These are phyloP conservation scores for Bergia puertoricense DNA, from an alignment of 92 coral and sea anemone species.

Conservation along the genomic window DNA sequence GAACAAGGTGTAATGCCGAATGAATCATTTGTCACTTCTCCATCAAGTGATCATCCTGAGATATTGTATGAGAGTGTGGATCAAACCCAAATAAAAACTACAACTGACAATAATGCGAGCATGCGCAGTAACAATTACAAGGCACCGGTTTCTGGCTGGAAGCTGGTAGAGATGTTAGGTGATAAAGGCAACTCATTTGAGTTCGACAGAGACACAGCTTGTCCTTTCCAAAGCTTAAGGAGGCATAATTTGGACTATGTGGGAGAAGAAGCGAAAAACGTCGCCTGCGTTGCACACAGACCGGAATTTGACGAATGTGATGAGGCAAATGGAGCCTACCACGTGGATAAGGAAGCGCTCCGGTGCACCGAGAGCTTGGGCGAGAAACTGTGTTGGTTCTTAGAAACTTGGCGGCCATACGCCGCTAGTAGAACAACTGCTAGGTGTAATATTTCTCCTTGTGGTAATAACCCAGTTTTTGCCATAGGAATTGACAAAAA, in stretches of 20 bases:
- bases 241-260: slow-evolving; percentile 3
- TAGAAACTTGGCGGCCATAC: slow-evolving; percentile 58
- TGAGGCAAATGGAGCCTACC: slow-evolving; percentile 69
- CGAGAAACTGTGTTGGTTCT: slow-evolving; percentile 54
- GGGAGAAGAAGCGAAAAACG: slow-evolving; percentile 28
- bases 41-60: background rate
- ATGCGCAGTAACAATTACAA: no score
- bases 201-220: slow-evolving; percentile 50
- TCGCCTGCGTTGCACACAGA: slow-evolving; percentile 54
- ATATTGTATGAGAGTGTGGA: background rate
- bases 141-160: slow-evolving; percentile 18
- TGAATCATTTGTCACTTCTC: background rate
- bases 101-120: background rate
- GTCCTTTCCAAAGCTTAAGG: slow-evolving; percentile 72
- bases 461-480: slow-evolving; percentile 65
- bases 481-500: slow-evolving; percentile 70
- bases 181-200: slow-evolving; percentile 38
- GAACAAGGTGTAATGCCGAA: background rate
- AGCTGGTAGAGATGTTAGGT: slow-evolving; percentile 22
- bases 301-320: slow-evolving; percentile 60
- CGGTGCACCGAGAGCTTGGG: slow-evolving; percentile 50
- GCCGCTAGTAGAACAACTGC: slow-evolving; percentile 49
- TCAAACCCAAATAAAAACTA: background rate
- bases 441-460: slow-evolving; percentile 67
- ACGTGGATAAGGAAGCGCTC: slow-evolving; percentile 54